These are phyloP conservation scores for Cardiocondyla obscurior DNA, from an alignment of 1,140 invertebrate genomes.

Conservation along the genomic window DNA sequence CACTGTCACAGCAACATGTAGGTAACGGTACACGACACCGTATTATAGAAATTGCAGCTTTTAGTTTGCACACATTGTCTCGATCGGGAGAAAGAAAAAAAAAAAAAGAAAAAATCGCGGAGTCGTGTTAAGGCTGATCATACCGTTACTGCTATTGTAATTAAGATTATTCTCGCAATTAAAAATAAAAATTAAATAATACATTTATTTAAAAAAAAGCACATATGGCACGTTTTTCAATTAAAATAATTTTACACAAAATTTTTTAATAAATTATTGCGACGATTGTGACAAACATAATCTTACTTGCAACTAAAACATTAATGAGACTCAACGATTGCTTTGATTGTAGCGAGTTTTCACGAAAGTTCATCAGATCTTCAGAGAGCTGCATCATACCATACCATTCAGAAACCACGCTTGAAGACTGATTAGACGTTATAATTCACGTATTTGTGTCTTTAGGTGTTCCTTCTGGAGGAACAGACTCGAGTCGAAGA, in stretches of 20 bases:
- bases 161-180: constrained; percentile 41
- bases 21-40: constrained; percentile 64
- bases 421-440: neutral
- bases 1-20: constrained; percentile 69
- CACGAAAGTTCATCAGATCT: neutral
- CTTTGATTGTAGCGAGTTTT: constrained; percentile 17
- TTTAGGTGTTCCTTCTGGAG: constrained; percentile 88
- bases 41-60: constrained; percentile 75
- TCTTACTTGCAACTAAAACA: constrained; percentile 34
- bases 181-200: neutral
- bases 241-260: neutral
- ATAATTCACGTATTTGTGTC: constrained; percentile 51
- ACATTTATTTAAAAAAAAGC: neutral
- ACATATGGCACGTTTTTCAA: neutral
- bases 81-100: too few relatives aligned
- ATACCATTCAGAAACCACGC: constrained; percentile 5
- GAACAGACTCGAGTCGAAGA: constrained; percentile 85
- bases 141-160: constrained; percentile 46
- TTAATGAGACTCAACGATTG: neutral
- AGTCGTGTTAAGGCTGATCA: constrained; percentile 39
- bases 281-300: constrained; percentile 27
- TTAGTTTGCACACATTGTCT: constrained; percentile 76
- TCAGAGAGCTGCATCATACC: constrained; percentile 21
- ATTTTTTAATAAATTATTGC: neutral
- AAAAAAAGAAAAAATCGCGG: constrained; percentile 37